Evolutionary conservation across 2,113 vertebrate genomes (phyloP), one percentile per base, ranked within the genome.

Genomic region (Pogona vitticeps): DNA sequence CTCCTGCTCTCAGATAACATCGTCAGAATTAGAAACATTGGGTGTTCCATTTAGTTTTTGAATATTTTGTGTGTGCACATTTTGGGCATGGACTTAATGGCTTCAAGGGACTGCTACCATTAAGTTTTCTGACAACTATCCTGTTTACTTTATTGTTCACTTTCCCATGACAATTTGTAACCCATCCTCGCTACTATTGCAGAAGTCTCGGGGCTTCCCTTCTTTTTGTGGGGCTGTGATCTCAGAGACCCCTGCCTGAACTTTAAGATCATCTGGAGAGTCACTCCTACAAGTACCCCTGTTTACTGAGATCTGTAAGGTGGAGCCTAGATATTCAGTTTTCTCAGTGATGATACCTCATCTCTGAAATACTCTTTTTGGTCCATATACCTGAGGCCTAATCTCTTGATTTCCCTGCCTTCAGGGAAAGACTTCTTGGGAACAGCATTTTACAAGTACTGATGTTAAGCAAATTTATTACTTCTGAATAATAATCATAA

Each of bases 1-100:
- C 92, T 92, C 92, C 84, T 91, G 89, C 92, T 95, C 91, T 92
- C 93, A 80, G 91, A 95, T 94, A 93, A 88, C 91, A 95, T 18
- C 82, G 83, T 82, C 67, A 88, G 91, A 95, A 95, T 89, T 80
- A 94, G 89, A 90, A 88, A 94, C 92, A 28, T 94, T 92, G 93
- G 91, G 87, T 92, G 89, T 93, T 92, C 95, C 93, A 88, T 88
- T 95, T 94, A 88, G 0, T 91, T 89, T 88, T 38, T 76, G 91
- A 33, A 89, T 84, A 92, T 68, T 68, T 88, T 80, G 0, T 0
- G n/a, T 83, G 86, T 86, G 88, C 80, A 89, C 67, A 73, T 90
- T 90, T 86, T 23, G n/a, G 36, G 28, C 59, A 84, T 46, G n/a
- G 63, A 42, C 46, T 40, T 23, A 38, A n/a, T 36, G 40, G 18